Conservation (phyloP, 2,888 invertebrate genomes). For the Apotomis turbidana region DNA sequence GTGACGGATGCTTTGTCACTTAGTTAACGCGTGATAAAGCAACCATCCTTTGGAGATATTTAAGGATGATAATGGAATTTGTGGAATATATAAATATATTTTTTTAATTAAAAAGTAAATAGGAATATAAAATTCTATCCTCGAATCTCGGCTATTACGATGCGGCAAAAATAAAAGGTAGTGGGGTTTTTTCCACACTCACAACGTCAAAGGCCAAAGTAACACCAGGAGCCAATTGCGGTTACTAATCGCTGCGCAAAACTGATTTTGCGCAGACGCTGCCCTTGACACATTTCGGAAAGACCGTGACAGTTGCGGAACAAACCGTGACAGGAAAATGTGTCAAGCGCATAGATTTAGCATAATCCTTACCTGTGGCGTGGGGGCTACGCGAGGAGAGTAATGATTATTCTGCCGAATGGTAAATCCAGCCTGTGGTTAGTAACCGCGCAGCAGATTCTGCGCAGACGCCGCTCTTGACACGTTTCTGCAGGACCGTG, state of each 20-base stretch:
- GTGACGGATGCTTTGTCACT: too few relatives aligned
- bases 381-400: background rate
- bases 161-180: too few relatives aligned
- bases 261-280: constrained; percentile 39
- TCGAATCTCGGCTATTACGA: too few relatives aligned
- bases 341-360: constrained; percentile 12
- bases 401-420: background rate
- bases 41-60: too few relatives aligned
- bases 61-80: too few relatives aligned
- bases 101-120: too few relatives aligned
- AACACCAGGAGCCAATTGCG: background rate
- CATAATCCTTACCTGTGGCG: background rate
- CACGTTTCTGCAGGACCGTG: constrained; percentile 46
- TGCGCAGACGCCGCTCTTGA: constrained; percentile 48
- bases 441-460: constrained; percentile 6
- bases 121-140: too few relatives aligned
- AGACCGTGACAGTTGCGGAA: constrained; percentile 36
- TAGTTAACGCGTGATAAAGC: too few relatives aligned
- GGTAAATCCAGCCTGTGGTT: constrained; percentile 33
- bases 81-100: too few relatives aligned
- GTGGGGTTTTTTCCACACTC: too few relatives aligned
- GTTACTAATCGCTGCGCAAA: constrained; percentile 12
- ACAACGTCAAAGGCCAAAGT: too few relatives aligned
- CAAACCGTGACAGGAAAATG: constrained; percentile 36
- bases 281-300: constrained; percentile 51